phyloP scores from a whole-genome alignment of 2,888 invertebrate genomes.

The Prosopocoilus inquinatus region DNA sequence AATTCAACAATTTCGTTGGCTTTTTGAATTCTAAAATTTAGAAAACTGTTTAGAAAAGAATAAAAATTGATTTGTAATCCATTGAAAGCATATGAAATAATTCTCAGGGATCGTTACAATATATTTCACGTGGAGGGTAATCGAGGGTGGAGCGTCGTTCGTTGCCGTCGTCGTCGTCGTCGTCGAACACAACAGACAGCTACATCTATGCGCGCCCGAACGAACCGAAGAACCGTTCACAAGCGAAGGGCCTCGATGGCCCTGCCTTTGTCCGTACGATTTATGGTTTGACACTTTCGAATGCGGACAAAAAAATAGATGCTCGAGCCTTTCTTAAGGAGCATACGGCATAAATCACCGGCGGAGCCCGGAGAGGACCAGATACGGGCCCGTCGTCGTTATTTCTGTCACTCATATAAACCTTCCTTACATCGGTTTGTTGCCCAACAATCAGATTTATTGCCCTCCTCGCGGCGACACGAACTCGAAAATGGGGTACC shows the following conservation, averaged over 20 bases:
- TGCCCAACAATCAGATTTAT: conserved; percentile 50
- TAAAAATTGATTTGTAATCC: too few species aligned
- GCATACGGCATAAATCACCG: conserved; percentile 51
- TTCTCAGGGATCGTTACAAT: too few species aligned
- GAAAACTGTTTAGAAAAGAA: too few species aligned
- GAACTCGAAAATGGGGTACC: conserved; percentile 20
- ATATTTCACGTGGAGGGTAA: too few species aligned
- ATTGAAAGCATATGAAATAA: too few species aligned
- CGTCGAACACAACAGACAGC: conserved; percentile 20
- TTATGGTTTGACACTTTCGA: conserved; percentile 53
- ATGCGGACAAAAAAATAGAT: conserved; percentile 49
- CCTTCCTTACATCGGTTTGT: conserved; percentile 50
- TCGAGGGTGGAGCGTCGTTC: too few species aligned
- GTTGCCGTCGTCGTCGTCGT: neutral
- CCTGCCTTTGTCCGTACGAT: conserved; percentile 41
- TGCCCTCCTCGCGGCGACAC: conserved; percentile 30
- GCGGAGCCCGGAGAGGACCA: conserved; percentile 31
- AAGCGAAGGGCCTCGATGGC: neutral
- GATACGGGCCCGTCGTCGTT: conserved; percentile 35
- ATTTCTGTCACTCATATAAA: conserved; percentile 51
- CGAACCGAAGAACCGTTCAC: conserved; percentile 14
- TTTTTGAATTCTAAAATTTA: too few species aligned
- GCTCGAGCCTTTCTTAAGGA: conserved; percentile 51
- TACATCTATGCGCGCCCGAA: conserved; percentile 31
- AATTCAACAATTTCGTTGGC: too few species aligned